Base-by-base conservation (phyloP, 2,797 vertebrate species). In the Paguma larvata region DNA sequence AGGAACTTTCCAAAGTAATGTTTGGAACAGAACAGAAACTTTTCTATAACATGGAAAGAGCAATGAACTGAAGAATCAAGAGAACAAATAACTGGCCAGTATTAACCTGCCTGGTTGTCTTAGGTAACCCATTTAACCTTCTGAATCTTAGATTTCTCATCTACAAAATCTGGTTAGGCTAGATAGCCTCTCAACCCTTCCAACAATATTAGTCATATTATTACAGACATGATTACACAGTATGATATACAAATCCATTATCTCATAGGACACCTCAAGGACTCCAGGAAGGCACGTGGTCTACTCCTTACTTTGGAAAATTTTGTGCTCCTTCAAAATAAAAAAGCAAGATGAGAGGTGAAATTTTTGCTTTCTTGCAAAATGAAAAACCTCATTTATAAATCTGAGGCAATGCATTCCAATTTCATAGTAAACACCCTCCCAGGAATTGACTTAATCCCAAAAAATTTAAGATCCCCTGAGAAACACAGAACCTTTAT, bases 341-440 rank as follows among this genome's bases (percentile, higher is more conserved):
- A 63, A 34, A 95, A 94, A 91, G 15, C 21, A 82, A 83, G 63
- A 25, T 62, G 6, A 79, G 53, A 83, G 6, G 5, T 32, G 4
- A 59, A 63, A 44, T 8, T 73, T 77, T 77, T 59, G 32, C 56
- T 90, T 92, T 82, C 68, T 38, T 86, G 6, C 38, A 94, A 94
- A 15, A 89, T 65, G 13, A 95, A 21, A 87, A 96, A 91, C 79
- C 4, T 41, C 38, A 83, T 67, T 94, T 92, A 51, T 83, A 83
- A 93, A 83, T 90, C 46, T 85, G 27, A 34, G 2, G 2, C 80
- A 94, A 78, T 14, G 6, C 9, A 32, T n/a, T 25, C 7, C 46
- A 79, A 12, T 48, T 15, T 95, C 9, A 46, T 62, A 83, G 11
- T 75, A 56, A 95, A 68, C 1, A 32, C 1, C 23, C 23, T 86